Evolutionary conservation across 2,113 vertebrate species (phyloP).

Genomic region (Gila orcuttii): DNA sequence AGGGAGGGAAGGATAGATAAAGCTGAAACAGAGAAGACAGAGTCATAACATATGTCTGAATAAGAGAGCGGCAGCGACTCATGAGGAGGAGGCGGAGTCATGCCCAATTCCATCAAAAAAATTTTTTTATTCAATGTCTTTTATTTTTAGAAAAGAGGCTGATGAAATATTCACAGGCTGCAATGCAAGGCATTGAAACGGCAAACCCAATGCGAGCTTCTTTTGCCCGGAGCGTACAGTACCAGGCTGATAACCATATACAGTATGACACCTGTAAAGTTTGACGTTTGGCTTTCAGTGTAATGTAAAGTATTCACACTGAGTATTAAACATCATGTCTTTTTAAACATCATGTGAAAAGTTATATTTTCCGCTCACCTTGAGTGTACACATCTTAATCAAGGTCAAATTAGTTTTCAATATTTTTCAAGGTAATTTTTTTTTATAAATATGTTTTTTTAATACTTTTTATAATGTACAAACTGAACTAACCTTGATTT

Average conservation of each 20-base stretch:
- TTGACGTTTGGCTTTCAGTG: too few species aligned
- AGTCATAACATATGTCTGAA: constrained; percentile 30
- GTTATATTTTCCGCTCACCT: too few species aligned
- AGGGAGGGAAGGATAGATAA: constrained; percentile 4
- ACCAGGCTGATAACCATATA: not conserved
- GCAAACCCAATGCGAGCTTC: not conserved
- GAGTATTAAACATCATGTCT: too few species aligned
- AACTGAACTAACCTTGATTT: not conserved
- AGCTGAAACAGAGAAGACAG: constrained; percentile 33
- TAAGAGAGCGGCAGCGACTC: not conserved
- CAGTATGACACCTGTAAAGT: not conserved
- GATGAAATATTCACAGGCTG: constrained; percentile 59
- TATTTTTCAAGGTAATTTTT: too few species aligned
- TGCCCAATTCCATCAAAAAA: constrained; percentile 31
- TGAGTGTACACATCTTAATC: too few species aligned
- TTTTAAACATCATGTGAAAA: too few species aligned
- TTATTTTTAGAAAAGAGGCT: constrained; percentile 50
- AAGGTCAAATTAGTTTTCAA: not conserved
- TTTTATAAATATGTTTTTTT: too few species aligned
- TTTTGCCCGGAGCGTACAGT: not conserved
- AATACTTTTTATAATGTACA: too few species aligned
- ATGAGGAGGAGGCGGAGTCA: constrained; percentile 21
- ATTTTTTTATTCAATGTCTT: not conserved
- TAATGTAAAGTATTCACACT: too few species aligned
- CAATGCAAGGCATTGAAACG: constrained; percentile 27